phyloP scores from a whole-genome alignment of 1,140 invertebrate genomes.

The Pararge aegeria region DNA sequence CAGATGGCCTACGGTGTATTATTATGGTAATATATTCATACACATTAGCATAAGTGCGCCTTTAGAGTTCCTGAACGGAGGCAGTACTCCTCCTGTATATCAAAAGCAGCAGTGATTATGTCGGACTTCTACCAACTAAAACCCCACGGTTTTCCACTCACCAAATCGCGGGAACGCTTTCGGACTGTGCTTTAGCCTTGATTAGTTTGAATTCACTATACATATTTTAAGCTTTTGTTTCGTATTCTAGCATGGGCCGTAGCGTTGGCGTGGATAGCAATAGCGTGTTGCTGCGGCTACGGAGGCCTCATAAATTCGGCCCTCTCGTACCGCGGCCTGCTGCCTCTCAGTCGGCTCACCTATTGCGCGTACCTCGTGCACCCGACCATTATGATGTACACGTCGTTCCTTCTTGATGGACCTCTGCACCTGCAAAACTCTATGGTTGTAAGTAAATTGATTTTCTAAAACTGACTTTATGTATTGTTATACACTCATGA shows the following conservation, averaged over 20 bases:
- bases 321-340: conserved; percentile 88
- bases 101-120: no score
- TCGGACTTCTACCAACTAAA: no score
- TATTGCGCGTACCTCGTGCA: conserved; percentile 96
- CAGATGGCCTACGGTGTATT: no score
- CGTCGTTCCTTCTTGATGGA: conserved; percentile 87
- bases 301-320: conserved; percentile 87
- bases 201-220: no score
- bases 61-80: no score
- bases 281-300: conserved; percentile 89
- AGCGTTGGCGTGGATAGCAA: conserved; percentile 88
- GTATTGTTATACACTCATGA: no score
- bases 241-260: conserved; percentile 85
- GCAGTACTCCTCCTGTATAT: no score
- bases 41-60: no score
- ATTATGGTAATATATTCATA: no score
- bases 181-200: no score
- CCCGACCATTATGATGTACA: conserved; percentile 90
- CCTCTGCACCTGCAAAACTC: conserved; percentile 87
- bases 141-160: no score
- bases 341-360: conserved; percentile 93
- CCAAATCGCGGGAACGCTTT: no score
- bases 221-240: conserved; percentile 1
- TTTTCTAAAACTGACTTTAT: not conserved
- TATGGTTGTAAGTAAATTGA: conserved; percentile 81